Evolutionary conservation across 30 jellyfish, hydroid and myxozoan genomes (phyloP), one percentile per base, ranked within the genome.

Genomic region (Aurelia sp.): DNA sequence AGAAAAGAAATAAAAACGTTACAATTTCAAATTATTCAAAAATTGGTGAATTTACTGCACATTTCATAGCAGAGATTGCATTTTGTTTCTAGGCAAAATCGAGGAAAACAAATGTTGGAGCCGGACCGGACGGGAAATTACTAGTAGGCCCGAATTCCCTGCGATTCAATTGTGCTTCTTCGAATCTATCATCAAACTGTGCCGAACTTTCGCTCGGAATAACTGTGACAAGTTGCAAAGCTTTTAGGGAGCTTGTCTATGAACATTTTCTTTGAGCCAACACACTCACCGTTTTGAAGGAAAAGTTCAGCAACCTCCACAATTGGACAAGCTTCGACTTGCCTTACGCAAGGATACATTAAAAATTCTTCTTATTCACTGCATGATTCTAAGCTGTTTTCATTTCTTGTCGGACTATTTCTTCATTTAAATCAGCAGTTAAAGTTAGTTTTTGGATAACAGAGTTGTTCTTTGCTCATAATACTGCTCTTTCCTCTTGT

Each of bases 271-370:
- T 44, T 44, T 44, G 55, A 44, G 55, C 15, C 0, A 44, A 44
- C 55, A 9, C 16, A 59, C 69, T 59, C 16, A 59, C 69, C 69
- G 69, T 59, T 59, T n/a, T n/a, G 33, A 59, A 59, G 33, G 33
- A 59, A 59, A 10, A 6, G 69, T 59, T 18, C 79, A 64, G 79
- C 80, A 55, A 51, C 79, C 33, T 73, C 89, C 89, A 64, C 78
- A 44, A 69, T 12, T 31, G 72, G 89, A 44, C 79, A 63, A 78
- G 89, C 79, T 62, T 78, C 79, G 79, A 70, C 89, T 64, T 78
- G 89, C 79, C 44, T 27, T 33, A 8, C 78, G 89, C 89, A 78
- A 78, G 89, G 66, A 78, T 78, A 55, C 89, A 78, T 78, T 69
- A 78, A 78, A 78, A 40, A 74, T 44, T 55, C 50, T 37, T 62